phyloP scores from a whole-genome alignment of 2,797 vertebrate genomes.

The Morelia viridis region DNA sequence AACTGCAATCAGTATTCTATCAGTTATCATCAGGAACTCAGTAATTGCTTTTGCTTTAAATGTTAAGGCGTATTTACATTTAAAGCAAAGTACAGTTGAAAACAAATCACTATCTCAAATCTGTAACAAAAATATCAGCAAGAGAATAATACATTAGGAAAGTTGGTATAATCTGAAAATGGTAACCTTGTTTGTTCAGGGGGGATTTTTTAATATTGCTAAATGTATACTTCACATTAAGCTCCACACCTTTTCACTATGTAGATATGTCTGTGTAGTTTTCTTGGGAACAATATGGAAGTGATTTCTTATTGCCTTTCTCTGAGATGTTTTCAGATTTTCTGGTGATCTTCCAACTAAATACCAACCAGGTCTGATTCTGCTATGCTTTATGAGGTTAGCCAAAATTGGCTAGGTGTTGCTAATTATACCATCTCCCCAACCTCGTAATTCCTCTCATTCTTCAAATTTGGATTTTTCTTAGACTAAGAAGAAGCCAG shows the following conservation, averaged over 20 bases:
- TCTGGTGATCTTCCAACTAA: too few species aligned
- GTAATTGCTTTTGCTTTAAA: too few species aligned
- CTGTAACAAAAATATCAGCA: too few species aligned
- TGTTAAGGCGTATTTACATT: too few species aligned
- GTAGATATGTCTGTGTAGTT: neutral
- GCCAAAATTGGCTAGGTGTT: neutral
- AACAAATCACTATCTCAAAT: too few species aligned
- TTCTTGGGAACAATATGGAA: too few species aligned
- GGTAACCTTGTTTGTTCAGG: too few species aligned
- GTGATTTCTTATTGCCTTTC: too few species aligned
- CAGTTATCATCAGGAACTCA: neutral
- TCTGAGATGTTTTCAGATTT: neutral
- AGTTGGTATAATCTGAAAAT: neutral
- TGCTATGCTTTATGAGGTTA: neutral
- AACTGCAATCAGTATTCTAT: neutral
- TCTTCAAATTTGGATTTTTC: constrained; percentile 25
- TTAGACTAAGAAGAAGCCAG: constrained; percentile 91
- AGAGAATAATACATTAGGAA: neutral
- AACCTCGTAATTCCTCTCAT: neutral
- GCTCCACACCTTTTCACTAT: neutral
- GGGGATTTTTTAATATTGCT: neutral
- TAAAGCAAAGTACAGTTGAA: too few species aligned
- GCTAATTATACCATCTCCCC: neutral
- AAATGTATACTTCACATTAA: neutral
- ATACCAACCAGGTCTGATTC: too few species aligned